Evolutionary conservation across 2,113 vertebrate species (phyloP), one percentile per base, ranked within the genome.

Genomic region (Sporophila hypoxantha): DNA sequence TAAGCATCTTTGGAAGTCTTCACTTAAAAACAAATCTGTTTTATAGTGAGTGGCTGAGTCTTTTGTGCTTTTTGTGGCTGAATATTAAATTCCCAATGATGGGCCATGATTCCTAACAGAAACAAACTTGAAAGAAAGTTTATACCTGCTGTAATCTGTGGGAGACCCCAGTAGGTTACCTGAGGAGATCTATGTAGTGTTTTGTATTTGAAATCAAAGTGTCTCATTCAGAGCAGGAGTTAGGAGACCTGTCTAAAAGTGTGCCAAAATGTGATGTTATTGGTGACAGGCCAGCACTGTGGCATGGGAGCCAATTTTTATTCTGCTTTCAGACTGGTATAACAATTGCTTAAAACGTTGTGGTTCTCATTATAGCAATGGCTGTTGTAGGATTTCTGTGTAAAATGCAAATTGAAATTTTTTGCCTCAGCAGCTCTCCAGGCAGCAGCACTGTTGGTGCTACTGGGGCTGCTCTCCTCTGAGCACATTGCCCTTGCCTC

Each of bases 401-500:
- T 64, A 71, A 64, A 89, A 74, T 41, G 27, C 1, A 1, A 85
- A 71, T 23, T 57, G 74, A 55, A 90, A 29, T 8, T 25, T 52
- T 92, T 82, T 56, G 32, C n/a, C 53, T 53, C 49, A 34, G 21
- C 49, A 44, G 62, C 18, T 50, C 41, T 67, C 18, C 34, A 37
- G 29, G 44, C 36, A 74, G 44, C 44, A 79, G 61, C 19, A 7
- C 29, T 44, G 18, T 5, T 60, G 52, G 44, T 67, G 60, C 61
- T 57, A 4, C 41, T 53, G 49, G 12, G 39, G 17, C 65, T 91
- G n/a, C 69, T 87, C 65, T 74, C n/a, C 75, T 42, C 30, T 55
- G 27, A 77, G 34, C 2, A 0, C 3, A 0, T 21, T 41, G 52
- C 37, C 17, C 8, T 60, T 4, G 1, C 9, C 41, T 34, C 29